phyloP scores from a whole-genome alignment of 2,113 vertebrate species.

The Chamaea fasciata region DNA sequence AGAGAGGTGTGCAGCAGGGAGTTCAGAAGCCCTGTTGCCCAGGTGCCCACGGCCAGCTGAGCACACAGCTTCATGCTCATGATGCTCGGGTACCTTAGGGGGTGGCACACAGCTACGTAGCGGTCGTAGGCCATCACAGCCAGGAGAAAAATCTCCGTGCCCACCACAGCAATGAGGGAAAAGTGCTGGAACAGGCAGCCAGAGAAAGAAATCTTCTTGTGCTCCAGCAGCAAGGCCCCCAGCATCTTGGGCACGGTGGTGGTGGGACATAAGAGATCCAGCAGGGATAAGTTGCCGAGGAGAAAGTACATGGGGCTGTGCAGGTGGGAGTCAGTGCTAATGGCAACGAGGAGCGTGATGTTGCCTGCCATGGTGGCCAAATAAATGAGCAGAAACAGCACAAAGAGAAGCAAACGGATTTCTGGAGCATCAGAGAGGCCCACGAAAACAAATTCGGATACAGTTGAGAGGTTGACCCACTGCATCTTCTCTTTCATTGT shows the following conservation, averaged over 20 bases:
- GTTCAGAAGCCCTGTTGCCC: neutral
- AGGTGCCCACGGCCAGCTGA: neutral
- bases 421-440: slow-evolving; percentile 32
- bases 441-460: neutral
- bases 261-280: slow-evolving; percentile 55
- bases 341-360: neutral
- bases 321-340: neutral
- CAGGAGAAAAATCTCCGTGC: slow-evolving; percentile 61
- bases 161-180: neutral
- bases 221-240: neutral
- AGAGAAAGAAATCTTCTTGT: slow-evolving; percentile 28
- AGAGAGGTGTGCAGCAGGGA: slow-evolving; percentile 36
- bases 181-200: slow-evolving; percentile 47
- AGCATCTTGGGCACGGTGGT: slow-evolving; percentile 50
- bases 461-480: neutral
- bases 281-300: slow-evolving; percentile 40
- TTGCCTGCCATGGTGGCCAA: slow-evolving; percentile 28
- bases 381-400: slow-evolving; percentile 41
- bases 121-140: slow-evolving; percentile 56
- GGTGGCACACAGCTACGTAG: slow-evolving; percentile 38
- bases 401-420: slow-evolving; percentile 4
- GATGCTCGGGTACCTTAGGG: neutral
- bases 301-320: slow-evolving; percentile 64
- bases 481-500: neutral
- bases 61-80: neutral